Base-by-base conservation (phyloP, 2,113 vertebrate species). In the Hemibagrus wyckioides region DNA sequence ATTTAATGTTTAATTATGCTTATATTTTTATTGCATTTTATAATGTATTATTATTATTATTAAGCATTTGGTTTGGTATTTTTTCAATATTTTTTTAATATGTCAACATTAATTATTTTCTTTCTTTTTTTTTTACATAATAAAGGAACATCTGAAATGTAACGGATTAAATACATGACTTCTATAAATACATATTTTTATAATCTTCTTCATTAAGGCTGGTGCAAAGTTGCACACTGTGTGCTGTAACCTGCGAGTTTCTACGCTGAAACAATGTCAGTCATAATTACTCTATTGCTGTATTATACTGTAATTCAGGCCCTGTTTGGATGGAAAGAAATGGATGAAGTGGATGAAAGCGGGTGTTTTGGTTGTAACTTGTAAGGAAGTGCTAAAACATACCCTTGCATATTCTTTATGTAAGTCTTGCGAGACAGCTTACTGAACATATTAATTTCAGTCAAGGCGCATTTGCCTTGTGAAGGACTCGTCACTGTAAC, bases 401-500 rank as follows among this genome's bases (percentile, higher is more conserved):
- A 50, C 9, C 6, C 28, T 94, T 92, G 93, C 91, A 93, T 85
- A 89, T 90, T 91, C 76, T 92, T 85, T 87, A 81, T 92, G 85
- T 91, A 92, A 93, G 92, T 93, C 92, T 87, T 93, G 89, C 84
- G 90, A 90, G 91, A 83, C 84, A 91, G 88, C 90, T 90, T 90
- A 89, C 91, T 81, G 91, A 90, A 94, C 87, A 87, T 94, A 93
- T 93, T 94, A 90, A 93, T 93, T 93, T 92, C 88, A 91, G 86
- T 91, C 71, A 61, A 83, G 85, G 90, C 90, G 90, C 90, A 92
- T 92, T 94, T 92, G 93, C 86, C 84, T 86, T 89, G 92, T 93
- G 94, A 94, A 90, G 67, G 93, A 93, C 91, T 94, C 93, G 92
- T 95, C 94, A 95, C 88, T 88, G 86, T 91, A 90, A 91, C 90